phyloP scores from a whole-genome alignment of 2,113 vertebrate species.

The Ranitomeya variabilis region DNA sequence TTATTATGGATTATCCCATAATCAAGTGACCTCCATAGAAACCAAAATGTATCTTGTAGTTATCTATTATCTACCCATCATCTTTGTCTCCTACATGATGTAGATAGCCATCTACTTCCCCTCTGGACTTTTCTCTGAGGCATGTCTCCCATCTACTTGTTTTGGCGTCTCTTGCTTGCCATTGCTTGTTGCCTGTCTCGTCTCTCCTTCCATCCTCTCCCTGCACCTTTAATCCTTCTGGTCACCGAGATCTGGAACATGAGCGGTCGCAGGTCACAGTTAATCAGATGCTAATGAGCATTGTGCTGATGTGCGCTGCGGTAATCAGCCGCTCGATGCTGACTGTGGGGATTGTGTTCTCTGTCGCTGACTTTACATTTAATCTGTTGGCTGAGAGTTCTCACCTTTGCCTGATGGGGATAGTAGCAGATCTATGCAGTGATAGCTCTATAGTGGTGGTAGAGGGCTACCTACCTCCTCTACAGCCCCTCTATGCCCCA shows the following conservation, averaged over 20 bases:
- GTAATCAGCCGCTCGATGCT: neutral
- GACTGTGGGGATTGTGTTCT: neutral
- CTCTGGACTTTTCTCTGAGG: neutral
- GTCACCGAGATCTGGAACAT: neutral
- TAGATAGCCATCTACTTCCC: neutral
- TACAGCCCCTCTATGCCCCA: neutral
- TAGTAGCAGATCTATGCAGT: neutral
- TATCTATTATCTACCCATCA: too few species aligned
- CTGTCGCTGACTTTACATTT: neutral
- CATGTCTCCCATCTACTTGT: neutral
- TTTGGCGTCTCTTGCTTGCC: neutral
- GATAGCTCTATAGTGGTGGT: neutral
- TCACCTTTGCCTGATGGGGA: neutral
- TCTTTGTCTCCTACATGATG: neutral
- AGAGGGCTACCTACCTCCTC: neutral
- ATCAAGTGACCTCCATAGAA: neutral
- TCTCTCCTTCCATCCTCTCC: neutral
- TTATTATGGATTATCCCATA: neutral
- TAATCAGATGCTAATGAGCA: slow-evolving; percentile 24
- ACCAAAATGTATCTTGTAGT: neutral
- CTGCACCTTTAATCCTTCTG: neutral
- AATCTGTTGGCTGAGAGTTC: neutral
- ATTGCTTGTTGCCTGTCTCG: too few species aligned
- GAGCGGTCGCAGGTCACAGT: neutral
- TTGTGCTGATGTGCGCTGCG: too few species aligned